Base-by-base conservation (phyloP, 2,888 invertebrate species). In the Nezara viridula region DNA sequence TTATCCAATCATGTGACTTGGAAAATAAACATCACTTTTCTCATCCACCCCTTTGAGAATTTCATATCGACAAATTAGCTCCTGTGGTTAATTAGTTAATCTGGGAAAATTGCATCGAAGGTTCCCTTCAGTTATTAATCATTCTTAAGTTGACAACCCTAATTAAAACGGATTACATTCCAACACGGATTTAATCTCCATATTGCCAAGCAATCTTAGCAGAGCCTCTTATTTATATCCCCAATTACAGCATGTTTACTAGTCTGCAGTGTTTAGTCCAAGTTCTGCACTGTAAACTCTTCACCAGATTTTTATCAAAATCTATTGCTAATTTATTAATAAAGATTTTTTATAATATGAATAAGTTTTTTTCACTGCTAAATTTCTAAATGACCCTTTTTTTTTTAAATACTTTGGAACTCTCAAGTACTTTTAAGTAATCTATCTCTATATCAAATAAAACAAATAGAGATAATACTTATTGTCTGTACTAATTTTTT, bases 131-230 rank as follows among this genome's bases (percentile, higher is more conserved):
- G 32, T 21, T 6, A 81, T 81, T 44, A 81, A 81, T 81, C 81
- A 40, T 81, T 81, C 81, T 81, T 81, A 44, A 44, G 81, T 44
- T 81, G 81, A 47, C n/a, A 81, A 81, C 4, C 5, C 81, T 81
- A 44, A 81, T 81, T 40, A 81, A 81, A 44, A 47, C 44, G 44
- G 81, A 81, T 81, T 81, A 44, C 44, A 24, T 44, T 37, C 81
- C 66, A 32, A 66, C 32, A 12, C 66, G 19, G 37, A 73, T 73
- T 73, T 73, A 73, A 73, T 73, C 66, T 6, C 19, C 66, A 32
- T 32, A 73, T 32, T 73, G 66, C 66, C 32, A 37, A 73, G 66
- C 66, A 73, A 60, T 60, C 60, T 60, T 60, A 60, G 2, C 60
- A 27, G 2, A 19, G 19, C 32, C 32, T 7, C 16, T 73, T 19